These are phyloP conservation scores for Edolisoma coerulescens DNA, from an alignment of 2,113 vertebrate genomes.

Conservation along the genomic window DNA sequence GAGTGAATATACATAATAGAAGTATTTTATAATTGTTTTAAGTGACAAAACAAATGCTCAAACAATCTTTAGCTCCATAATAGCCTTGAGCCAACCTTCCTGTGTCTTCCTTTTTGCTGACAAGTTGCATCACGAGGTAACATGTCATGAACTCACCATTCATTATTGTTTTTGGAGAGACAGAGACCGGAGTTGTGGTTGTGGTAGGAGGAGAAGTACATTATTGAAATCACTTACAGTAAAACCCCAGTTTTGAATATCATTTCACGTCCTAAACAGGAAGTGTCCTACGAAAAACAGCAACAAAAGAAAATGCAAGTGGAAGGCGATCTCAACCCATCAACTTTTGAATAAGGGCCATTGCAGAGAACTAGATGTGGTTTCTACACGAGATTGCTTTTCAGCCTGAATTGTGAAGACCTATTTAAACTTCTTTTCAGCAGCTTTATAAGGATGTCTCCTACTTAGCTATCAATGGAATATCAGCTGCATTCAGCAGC, in stretches of 20 bases:
- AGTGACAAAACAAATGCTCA: neutral
- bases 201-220: slow-evolving; percentile 16
- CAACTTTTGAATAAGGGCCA: neutral
- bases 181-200: neutral
- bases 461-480: slow-evolving; percentile 32
- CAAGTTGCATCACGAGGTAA: slow-evolving; percentile 9
- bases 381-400: neutral
- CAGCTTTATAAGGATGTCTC: slow-evolving; percentile 12
- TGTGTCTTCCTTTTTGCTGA: slow-evolving; percentile 9
- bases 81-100: neutral
- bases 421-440: slow-evolving; percentile 26
- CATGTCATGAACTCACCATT: slow-evolving; percentile 5
- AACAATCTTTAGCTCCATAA: neutral
- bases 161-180: slow-evolving; percentile 29
- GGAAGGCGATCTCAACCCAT: neutral
- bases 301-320: neutral
- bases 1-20: neutral
- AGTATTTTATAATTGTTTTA: neutral
- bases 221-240: slow-evolving; percentile 51
- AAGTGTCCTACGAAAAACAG: neutral
- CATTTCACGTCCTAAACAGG: slow-evolving; percentile 45
- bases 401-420: neutral
- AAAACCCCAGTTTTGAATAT: slow-evolving; percentile 31
- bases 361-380: neutral
- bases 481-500: slow-evolving; percentile 52